Percentiles rank a stretch among this genome's conserved stretches.
Conservation (phyloP, 2,113 vertebrate genomes). For the Ascaphus truei region DNA sequence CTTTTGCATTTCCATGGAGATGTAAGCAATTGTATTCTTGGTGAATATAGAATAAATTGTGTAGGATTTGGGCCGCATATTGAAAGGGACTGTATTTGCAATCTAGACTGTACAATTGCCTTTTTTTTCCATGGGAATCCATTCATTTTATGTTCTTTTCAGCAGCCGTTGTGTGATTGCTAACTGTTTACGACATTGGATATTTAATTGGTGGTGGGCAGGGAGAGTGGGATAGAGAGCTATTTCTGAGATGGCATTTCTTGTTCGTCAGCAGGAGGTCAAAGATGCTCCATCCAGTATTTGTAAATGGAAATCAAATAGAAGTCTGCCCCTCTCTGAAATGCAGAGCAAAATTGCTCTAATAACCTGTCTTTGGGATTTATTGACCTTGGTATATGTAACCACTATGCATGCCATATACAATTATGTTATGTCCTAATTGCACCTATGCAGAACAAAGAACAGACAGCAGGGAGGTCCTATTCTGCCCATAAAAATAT, state of each 20-base stretch:
- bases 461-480: too few species aligned
- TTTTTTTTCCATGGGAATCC: conserved; percentile 34
- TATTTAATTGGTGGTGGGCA: conserved; percentile 41
- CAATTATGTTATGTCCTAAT: too few species aligned
- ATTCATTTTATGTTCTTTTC: conserved; percentile 43
- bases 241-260: neutral
- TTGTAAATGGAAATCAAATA: too few species aligned
- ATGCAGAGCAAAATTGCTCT: too few species aligned
- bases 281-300: neutral
- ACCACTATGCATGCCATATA: too few species aligned
- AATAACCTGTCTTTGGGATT: too few species aligned
- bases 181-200: conserved; percentile 34
- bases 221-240: conserved; percentile 19
- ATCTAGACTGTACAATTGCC: conserved; percentile 50
- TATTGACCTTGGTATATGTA: too few species aligned
- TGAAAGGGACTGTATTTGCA: conserved; percentile 45
- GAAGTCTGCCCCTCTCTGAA: too few species aligned
- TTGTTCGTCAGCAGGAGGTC: neutral
- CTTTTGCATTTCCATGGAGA: conserved; percentile 53
- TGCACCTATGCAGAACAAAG: too few species aligned
- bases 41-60: conserved; percentile 42
- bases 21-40: conserved; percentile 49
- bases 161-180: conserved; percentile 38
- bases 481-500: too few species aligned
- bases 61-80: conserved; percentile 48